Evolutionary conservation across 1,140 invertebrate genomes (phyloP).

Genomic region (Scylla paramamosain): DNA sequence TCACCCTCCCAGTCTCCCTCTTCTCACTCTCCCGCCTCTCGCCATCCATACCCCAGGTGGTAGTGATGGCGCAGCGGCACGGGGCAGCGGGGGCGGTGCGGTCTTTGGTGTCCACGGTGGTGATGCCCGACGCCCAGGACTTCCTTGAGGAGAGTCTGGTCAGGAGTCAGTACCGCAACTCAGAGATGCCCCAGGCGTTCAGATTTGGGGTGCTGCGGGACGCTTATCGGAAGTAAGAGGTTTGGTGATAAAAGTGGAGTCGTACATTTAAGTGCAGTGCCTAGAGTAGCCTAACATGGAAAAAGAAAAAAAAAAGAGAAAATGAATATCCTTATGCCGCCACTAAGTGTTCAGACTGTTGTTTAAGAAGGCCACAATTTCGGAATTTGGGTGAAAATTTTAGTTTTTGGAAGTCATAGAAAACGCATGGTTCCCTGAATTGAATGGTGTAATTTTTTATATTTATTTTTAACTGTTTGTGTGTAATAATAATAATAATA

Average conservation of each 20-base stretch:
- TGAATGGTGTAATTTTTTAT: too few species aligned
- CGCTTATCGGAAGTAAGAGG: conserved; percentile 58
- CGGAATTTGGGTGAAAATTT: too few species aligned
- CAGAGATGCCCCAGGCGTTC: conserved; percentile 70
- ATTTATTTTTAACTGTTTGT: too few species aligned
- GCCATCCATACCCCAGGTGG: conserved; percentile 40
- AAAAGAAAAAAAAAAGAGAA: not conserved
- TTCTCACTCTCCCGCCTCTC: not conserved
- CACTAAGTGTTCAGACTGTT: too few species aligned
- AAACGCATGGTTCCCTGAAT: too few species aligned
- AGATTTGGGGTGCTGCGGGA: conserved; percentile 45
- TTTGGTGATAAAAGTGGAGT: not conserved
- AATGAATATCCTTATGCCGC: not conserved
- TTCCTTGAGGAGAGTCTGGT: conserved; percentile 62
- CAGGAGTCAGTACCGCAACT: conserved; percentile 64
- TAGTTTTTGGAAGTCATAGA: too few species aligned
- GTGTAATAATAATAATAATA: too few species aligned
- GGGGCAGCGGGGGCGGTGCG: conserved; percentile 64
- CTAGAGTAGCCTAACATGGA: not conserved
- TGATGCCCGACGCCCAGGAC: conserved; percentile 32
- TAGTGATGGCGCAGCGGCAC: conserved; percentile 22
- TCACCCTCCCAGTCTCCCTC: not conserved
- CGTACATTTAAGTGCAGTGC: too few species aligned
- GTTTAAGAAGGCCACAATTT: too few species aligned
- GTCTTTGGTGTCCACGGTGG: conserved; percentile 63